These are phyloP conservation scores for Rhabdophis nuchalis DNA, from an alignment of 2,797 vertebrate species.

Conservation along the genomic window DNA sequence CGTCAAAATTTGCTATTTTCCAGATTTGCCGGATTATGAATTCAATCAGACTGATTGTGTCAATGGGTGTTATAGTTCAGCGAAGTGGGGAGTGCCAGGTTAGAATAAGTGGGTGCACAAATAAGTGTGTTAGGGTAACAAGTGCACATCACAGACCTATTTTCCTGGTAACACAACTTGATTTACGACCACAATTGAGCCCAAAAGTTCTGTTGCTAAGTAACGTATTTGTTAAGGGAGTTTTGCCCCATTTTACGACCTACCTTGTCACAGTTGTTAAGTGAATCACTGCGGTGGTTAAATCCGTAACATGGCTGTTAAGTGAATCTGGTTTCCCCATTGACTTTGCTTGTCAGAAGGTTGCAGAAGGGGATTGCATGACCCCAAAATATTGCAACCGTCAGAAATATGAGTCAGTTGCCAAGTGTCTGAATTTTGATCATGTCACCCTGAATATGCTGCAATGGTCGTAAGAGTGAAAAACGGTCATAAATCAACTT, in stretches of 20 bases:
- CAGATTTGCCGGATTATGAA: background rate
- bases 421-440: background rate
- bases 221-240: background rate
- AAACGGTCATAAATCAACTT: background rate
- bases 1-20: background rate
- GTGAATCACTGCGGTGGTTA: background rate
- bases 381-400: background rate
- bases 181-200: background rate
- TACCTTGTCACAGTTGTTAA: background rate
- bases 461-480: background rate
- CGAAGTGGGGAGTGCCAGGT: background rate
- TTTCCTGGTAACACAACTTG: background rate
- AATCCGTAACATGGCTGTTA: background rate
- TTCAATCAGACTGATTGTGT: background rate
- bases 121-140: too few species aligned
- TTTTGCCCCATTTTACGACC: background rate
- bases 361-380: background rate
- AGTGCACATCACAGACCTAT: background rate
- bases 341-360: background rate
- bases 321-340: background rate
- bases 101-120: background rate
- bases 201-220: background rate
- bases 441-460: accelerated
- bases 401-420: background rate
- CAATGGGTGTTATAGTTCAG: background rate